phyloP scores from a whole-genome alignment of 2,888 invertebrate species.

The Conchocele bisecta region DNA sequence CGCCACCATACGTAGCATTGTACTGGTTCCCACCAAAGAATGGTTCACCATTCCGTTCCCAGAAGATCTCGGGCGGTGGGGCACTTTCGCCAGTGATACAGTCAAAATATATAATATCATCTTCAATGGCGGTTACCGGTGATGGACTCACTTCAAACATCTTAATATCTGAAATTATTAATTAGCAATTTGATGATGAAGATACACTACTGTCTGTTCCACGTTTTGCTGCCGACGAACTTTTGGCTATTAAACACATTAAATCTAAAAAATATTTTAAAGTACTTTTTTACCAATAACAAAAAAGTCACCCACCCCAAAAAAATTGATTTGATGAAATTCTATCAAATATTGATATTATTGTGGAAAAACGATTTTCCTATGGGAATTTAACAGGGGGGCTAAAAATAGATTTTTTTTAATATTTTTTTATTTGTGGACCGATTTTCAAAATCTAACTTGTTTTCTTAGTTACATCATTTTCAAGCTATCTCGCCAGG shows the following conservation, averaged over 20 bases:
- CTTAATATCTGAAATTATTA: constrained; percentile 73
- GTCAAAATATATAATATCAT: constrained; percentile 64
- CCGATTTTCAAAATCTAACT: too few species aligned
- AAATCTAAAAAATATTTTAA: not conserved
- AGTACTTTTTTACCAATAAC: too few species aligned
- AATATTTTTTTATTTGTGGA: too few species aligned
- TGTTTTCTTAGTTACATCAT: too few species aligned
- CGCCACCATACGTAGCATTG: constrained; percentile 67
- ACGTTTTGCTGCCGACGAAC: too few species aligned
- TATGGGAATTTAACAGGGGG: too few species aligned
- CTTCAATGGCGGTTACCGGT: constrained; percentile 60
- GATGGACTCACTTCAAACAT: constrained; percentile 72
- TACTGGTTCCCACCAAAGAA: constrained; percentile 65
- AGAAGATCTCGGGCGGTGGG: constrained; percentile 64
- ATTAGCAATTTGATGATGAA: not conserved
- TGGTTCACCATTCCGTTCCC: constrained; percentile 70
- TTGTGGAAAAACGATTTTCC: too few species aligned
- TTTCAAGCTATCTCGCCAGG: too few species aligned
- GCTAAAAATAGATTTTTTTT: too few species aligned
- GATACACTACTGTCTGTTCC: not conserved
- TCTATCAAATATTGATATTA: too few species aligned
- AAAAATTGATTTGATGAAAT: too few species aligned
- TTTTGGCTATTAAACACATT: not conserved
- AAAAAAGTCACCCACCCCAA: too few species aligned
- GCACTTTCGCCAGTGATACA: constrained; percentile 75